These are phyloP conservation scores for Caenorhabditis imperialis DNA, from an alignment of 2,888 invertebrate genomes.

Conservation along the genomic window DNA sequence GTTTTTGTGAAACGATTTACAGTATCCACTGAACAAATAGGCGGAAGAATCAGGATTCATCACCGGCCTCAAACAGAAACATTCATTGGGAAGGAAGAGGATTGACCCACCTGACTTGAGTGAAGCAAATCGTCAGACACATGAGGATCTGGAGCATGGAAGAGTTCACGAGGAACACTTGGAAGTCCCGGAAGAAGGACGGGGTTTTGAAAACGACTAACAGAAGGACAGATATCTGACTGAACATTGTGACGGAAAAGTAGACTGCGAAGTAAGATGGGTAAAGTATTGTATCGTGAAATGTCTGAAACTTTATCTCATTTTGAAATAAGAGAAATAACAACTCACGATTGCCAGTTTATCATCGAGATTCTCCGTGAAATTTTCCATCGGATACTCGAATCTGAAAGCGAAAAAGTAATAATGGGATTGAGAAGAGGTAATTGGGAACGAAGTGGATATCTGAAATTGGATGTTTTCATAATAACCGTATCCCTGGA, in stretches of 20 bases:
- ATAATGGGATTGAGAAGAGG: no score
- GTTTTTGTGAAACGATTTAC: slow-evolving; percentile 18
- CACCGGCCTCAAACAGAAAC: slow-evolving; percentile 6
- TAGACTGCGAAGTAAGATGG: slow-evolving; percentile 28
- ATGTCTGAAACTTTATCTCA: slow-evolving; percentile 1
- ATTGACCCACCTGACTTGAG: slow-evolving; percentile 26
- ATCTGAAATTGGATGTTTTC: no score
- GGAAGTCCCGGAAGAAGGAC: slow-evolving; percentile 19
- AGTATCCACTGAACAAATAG: slow-evolving; percentile 20
- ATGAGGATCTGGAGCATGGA: slow-evolving; percentile 17
- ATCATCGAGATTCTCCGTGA: no score
- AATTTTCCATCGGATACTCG: no score
- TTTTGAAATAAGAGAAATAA: not conserved
- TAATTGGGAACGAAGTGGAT: no score
- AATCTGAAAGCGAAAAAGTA: no score
- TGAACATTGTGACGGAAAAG: slow-evolving; percentile 22
- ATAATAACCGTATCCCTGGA: no score
- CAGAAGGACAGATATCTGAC: slow-evolving; percentile 22
- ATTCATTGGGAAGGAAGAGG: not conserved
- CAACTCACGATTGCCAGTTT: slow-evolving; percentile 6
- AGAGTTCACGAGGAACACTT: slow-evolving; percentile 26
- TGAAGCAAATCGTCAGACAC: slow-evolving; percentile 18
- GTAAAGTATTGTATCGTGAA: slow-evolving; percentile 11
- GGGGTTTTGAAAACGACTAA: slow-evolving; percentile 29
- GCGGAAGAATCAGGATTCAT: slow-evolving; percentile 14